A percentile compares a stretch with the other conserved stretches of the same genome.
These are phyloP conservation scores for Thalassophryne amazonica DNA, from an alignment of 2,797 vertebrate species.

Conservation along the genomic window DNA sequence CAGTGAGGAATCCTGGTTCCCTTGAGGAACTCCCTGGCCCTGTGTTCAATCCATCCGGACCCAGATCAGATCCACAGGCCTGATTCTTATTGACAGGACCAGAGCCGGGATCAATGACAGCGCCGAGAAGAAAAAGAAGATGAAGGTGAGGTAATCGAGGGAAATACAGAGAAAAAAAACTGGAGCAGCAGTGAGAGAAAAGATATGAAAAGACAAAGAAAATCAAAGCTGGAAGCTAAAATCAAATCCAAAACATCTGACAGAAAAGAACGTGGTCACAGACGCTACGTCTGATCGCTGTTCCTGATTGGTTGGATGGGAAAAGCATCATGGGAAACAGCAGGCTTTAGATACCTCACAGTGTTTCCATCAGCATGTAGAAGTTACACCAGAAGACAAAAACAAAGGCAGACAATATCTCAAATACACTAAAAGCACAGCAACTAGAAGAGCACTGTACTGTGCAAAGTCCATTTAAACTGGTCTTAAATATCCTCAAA, in stretches of 20 bases:
- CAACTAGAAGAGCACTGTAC: too few species aligned
- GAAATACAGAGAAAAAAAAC: background rate
- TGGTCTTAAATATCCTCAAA: too few species aligned
- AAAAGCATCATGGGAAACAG: constrained; percentile 50
- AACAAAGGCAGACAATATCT: constrained; percentile 54
- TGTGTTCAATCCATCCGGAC: constrained; percentile 30
- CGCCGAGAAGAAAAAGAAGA: background rate
- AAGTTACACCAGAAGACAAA: constrained; percentile 60
- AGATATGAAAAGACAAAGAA: background rate
- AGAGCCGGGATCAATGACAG: constrained; percentile 47
- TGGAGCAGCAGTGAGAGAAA: background rate
- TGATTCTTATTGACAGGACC: constrained; percentile 42
- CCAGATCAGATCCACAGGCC: constrained; percentile 33
- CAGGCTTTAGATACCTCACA: constrained; percentile 26
- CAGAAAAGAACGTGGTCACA: background rate
- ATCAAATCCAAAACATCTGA: constrained; percentile 4
- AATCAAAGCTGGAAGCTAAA: background rate
- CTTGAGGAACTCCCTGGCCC: constrained; percentile 20
- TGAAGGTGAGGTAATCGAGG: background rate
- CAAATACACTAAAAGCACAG: too few species aligned
- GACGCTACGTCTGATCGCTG: constrained; percentile 11
- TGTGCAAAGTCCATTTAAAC: too few species aligned
- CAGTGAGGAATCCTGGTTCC: constrained; percentile 35
- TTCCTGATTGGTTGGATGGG: constrained; percentile 15
- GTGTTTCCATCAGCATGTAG: constrained; percentile 46